These are phyloP conservation scores for Pristionchus entomophagus DNA, from an alignment of 2,888 invertebrate genomes.

Conservation along the genomic window DNA sequence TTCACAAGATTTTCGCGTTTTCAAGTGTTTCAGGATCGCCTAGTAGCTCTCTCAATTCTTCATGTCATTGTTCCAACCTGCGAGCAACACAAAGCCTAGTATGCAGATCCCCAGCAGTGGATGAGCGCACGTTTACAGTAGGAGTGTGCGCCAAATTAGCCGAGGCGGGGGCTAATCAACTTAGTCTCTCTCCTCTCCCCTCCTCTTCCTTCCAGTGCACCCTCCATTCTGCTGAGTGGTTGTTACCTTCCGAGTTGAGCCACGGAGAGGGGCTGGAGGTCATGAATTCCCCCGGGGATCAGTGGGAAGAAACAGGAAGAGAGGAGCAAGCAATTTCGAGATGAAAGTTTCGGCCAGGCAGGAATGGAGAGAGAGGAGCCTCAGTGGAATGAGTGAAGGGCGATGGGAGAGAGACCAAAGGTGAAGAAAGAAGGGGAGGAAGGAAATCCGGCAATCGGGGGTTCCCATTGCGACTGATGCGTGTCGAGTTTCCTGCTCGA, in stretches of 20 bases:
- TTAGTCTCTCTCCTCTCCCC: not conserved
- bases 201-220: no score
- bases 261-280: not conserved
- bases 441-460: conserved; percentile 3
- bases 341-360: conserved; percentile 16
- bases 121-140: not conserved
- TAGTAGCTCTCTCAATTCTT: no score
- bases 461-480: not conserved
- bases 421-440: not conserved
- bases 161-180: conserved; percentile 26
- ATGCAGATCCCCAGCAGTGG: not conserved
- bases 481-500: not conserved
- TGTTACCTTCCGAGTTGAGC: not conserved
- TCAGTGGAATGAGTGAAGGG: conserved; percentile 1
- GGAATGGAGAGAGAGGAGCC: not conserved
- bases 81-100: no score
- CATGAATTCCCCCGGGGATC: not conserved
- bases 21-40: no score
- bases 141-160: not conserved
- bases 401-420: not conserved
- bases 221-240: not conserved
- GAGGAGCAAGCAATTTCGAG: conserved; percentile 10
- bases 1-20: not conserved
- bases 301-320: not conserved
- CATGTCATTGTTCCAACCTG: no score